These are phyloP conservation scores for Chitala chitala DNA, from an alignment of 2,113 vertebrate genomes.

Conservation along the genomic window DNA sequence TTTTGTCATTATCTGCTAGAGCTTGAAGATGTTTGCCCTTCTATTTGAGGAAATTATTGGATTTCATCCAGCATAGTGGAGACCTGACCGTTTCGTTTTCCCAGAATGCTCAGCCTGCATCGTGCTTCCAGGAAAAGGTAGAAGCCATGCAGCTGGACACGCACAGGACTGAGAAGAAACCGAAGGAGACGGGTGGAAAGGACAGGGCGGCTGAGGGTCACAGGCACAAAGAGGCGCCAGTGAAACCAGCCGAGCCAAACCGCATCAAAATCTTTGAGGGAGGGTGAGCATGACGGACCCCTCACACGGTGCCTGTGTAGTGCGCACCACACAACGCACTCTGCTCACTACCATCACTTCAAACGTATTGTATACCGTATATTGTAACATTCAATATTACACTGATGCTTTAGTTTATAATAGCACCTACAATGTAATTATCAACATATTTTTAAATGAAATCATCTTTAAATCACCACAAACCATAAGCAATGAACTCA, in stretches of 20 bases:
- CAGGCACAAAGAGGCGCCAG: constrained; percentile 78
- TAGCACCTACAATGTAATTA: too few species aligned
- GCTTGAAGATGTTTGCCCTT: too few species aligned
- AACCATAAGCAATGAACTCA: too few species aligned
- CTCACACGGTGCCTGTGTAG: too few species aligned
- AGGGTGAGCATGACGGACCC: constrained; percentile 71
- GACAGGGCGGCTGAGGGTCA: constrained; percentile 85
- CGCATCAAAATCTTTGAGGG: constrained; percentile 98
- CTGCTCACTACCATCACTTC: too few species aligned
- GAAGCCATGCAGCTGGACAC: constrained; percentile 81
- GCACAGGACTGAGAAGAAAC: constrained; percentile 81
- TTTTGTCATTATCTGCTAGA: too few species aligned
- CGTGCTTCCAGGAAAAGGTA: constrained; percentile 81
- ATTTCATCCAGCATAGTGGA: not conserved
- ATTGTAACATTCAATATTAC: too few species aligned
- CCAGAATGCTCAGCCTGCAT: constrained; percentile 20
- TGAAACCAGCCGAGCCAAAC: constrained; percentile 80
- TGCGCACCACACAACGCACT: too few species aligned
- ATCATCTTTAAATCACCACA: too few species aligned
- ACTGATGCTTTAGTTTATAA: too few species aligned
- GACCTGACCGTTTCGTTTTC: not conserved
- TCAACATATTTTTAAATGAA: too few species aligned
- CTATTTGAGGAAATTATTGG: constrained; percentile 1
- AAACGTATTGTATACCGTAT: too few species aligned
- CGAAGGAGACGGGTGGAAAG: constrained; percentile 79